Evolutionary conservation across 2,113 vertebrate genomes (phyloP), one percentile per base, ranked within the genome.

Genomic region (Apistogramma diplotaenia): DNA sequence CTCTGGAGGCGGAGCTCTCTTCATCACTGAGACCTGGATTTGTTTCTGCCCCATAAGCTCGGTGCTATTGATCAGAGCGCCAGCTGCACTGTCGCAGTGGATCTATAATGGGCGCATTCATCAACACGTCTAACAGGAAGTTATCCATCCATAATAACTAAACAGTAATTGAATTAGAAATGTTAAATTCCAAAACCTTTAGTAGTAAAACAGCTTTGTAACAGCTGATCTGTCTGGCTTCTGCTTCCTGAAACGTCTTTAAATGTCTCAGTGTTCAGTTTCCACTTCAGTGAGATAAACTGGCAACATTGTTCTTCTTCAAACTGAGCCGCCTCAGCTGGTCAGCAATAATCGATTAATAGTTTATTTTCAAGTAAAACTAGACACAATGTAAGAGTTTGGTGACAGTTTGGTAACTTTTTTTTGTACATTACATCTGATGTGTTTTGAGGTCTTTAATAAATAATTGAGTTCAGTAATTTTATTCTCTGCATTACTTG

Each of bases 21-120:
- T 86, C 81, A 87, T 84, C 75, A 89, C 62, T 57, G 73, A 83
- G 81, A 62, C 65, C 78, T 76, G 85, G 40, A 87, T 77, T 86
- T 82, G 70, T 85, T 70, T 61, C 18, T 40, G 74, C 57, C 56
- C 62, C 23, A 82, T 21, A 61, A 70, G 60, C 75, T 74, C 60
- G 19, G 8, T 0, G 4, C 33, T 65, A 78, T 75, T 60, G 87
- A 86, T 84, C 78, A 67, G 54, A 75, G 21, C 1, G 55, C 12
- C 58, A 19, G 57, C 65, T 54, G 6, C 21, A 4, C 19, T 74
- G 75, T 59, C 33, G 13, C 80, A 49, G 21, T 23, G 56, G 40
- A 80, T 73, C 49, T 58, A 18, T 58, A 51, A 67, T 5, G 31
- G 31, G 60, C 18, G 5, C 60, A 59, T 31, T 65, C 25, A 79